Evolutionary conservation across 1,140 invertebrate genomes (phyloP).

Genomic region (Physella acuta): DNA sequence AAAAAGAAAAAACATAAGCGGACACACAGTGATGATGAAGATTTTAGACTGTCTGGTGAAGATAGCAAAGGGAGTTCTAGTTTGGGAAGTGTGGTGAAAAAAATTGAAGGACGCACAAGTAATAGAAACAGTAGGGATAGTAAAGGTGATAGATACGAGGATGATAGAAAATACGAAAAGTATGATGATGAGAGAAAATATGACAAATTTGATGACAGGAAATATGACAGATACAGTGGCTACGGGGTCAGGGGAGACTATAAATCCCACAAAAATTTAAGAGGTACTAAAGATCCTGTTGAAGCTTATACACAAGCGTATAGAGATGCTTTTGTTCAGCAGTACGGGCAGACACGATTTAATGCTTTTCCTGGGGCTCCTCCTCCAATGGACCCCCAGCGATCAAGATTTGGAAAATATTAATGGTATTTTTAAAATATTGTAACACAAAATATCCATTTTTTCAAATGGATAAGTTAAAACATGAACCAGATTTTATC

Average conservation of each 20-base stretch:
- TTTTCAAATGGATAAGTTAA: no score
- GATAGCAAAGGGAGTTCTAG: slow-evolving; percentile 6
- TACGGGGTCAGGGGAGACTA: slow-evolving; percentile 2
- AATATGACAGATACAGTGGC: not conserved
- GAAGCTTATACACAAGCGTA: slow-evolving; percentile 24
- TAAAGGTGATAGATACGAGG: slow-evolving; percentile 22
- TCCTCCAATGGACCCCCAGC: slow-evolving; percentile 10
- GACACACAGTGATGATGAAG: slow-evolving; percentile 15
- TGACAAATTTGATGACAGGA: slow-evolving; percentile 10
- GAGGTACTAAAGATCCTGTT: slow-evolving; percentile 19
- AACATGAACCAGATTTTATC: no score
- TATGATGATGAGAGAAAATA: slow-evolving; percentile 15
- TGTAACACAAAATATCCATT: no score
- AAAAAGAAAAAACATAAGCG: slow-evolving; percentile 27
- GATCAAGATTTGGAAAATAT: slow-evolving; percentile 18
- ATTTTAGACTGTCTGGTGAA: slow-evolving; percentile 10
- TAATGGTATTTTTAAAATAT: slow-evolving; percentile 1
- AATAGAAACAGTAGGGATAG: slow-evolving; percentile 21
- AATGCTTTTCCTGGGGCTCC: not conserved
- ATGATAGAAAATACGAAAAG: slow-evolving; percentile 10
- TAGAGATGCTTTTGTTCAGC: slow-evolving; percentile 20
- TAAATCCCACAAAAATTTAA: not conserved
- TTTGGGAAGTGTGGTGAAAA: slow-evolving; percentile 20
- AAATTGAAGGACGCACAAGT: not conserved
- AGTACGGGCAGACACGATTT: slow-evolving; percentile 15